Conservation (phyloP, 2,888 invertebrate species). For the Microctonus brassicae region DNA sequence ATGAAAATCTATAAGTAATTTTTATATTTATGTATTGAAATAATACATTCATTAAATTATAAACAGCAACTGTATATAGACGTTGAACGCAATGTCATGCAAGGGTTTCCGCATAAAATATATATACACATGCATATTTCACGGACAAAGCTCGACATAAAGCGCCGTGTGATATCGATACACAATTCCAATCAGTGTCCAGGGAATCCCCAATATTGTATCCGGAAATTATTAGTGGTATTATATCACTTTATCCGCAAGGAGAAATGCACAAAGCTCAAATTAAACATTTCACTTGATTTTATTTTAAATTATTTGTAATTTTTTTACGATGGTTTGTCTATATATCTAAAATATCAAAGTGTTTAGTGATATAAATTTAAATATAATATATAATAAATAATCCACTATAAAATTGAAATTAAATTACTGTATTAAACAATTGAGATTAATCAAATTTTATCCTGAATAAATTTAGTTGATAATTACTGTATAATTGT, state of each 20-base stretch:
- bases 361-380: too few species aligned
- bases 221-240: neutral
- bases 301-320: neutral
- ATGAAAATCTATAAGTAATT: too few species aligned
- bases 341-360: too few species aligned
- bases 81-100: neutral
- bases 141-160: neutral
- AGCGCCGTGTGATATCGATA: neutral
- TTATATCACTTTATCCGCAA: constrained; percentile 4
- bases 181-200: neutral
- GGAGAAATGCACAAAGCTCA: neutral
- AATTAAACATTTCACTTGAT: neutral
- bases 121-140: neutral
- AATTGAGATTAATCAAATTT: too few species aligned
- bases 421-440: too few species aligned
- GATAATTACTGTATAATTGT: too few species aligned
- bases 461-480: too few species aligned
- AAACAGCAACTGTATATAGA: neutral
- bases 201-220: neutral
- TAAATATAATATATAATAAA: too few species aligned
- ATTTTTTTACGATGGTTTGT: neutral
- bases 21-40: too few species aligned
- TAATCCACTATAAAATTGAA: too few species aligned
- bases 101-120: neutral
- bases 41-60: too few species aligned